A percentile compares a stretch with the other conserved stretches of the same genome.
These are phyloP conservation scores for Drosophila stalkeri DNA, from an alignment of 2,888 invertebrate genomes.

Conservation along the genomic window DNA sequence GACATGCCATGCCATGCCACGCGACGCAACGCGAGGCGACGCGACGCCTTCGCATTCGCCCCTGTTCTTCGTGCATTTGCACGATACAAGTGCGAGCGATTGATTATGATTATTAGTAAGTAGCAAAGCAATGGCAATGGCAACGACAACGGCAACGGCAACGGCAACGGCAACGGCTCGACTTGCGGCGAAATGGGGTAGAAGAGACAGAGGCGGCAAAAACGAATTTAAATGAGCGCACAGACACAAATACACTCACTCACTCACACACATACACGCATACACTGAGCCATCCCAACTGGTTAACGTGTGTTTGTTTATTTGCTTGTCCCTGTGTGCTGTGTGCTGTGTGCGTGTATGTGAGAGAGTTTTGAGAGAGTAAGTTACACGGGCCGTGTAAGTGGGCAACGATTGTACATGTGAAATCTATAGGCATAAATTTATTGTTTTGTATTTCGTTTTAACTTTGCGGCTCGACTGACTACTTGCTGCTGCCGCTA, in stretches of 20 bases:
- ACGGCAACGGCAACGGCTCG: constrained; percentile 38
- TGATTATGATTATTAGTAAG: constrained; percentile 79
- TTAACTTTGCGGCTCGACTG: constrained; percentile 45
- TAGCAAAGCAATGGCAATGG: constrained; percentile 55
- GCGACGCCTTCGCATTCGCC: constrained; percentile 25
- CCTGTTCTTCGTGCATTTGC: constrained; percentile 60
- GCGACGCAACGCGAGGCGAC: constrained; percentile 18
- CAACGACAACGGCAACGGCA: constrained; percentile 31
- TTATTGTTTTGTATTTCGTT: constrained; percentile 75
- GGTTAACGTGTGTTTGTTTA: constrained; percentile 46
- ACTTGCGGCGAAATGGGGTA: constrained; percentile 56
- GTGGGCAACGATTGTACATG: constrained; percentile 66
- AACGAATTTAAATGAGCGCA: constrained; percentile 76
- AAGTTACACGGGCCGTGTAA: constrained; percentile 61
- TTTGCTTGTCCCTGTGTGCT: constrained; percentile 20
- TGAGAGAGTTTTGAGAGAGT: constrained; percentile 43
- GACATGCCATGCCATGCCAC: constrained; percentile 17
- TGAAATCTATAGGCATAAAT: constrained; percentile 79
- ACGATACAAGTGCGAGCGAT: constrained; percentile 78
- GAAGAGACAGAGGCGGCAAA: constrained; percentile 60
- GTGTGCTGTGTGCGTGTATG: constrained; percentile 15
- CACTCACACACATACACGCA: constrained; percentile 1
- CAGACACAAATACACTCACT: constrained; percentile 19
- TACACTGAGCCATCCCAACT: constrained; percentile 48
- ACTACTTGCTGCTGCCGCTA: constrained; percentile 25